Evolutionary conservation across 2,888 invertebrate genomes (phyloP).

Genomic region (Epinotia demarniana): DNA sequence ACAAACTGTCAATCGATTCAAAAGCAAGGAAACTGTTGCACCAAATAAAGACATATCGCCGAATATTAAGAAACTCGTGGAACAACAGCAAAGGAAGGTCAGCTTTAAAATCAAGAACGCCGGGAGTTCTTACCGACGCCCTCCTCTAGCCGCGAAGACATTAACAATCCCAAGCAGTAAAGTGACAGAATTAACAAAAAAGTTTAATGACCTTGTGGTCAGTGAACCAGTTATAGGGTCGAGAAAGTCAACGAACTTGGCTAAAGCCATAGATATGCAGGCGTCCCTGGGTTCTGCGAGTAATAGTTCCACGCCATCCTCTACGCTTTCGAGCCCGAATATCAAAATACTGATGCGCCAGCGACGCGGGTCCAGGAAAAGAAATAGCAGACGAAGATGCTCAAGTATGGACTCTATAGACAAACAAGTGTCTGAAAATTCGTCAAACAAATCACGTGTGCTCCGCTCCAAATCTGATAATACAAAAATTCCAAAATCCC

Average conservation of each 20-base stretch:
- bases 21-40: conserved; percentile 54
- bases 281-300: conserved; percentile 66
- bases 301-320: conserved; percentile 78
- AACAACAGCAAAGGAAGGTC: conserved; percentile 81
- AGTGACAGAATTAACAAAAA: conserved; percentile 88
- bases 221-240: conserved; percentile 71
- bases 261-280: conserved; percentile 77
- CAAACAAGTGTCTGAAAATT: conserved; percentile 66
- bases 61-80: conserved; percentile 65
- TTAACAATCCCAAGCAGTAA: conserved; percentile 82
- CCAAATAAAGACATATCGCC: conserved; percentile 58
- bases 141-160: conserved; percentile 73
- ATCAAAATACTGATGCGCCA: conserved; percentile 80
- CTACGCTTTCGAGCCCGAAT: conserved; percentile 78
- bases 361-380: conserved; percentile 76
- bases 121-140: conserved; percentile 74
- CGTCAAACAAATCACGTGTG: conserved; percentile 67
- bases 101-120: conserved; percentile 86
- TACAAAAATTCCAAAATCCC: conserved; percentile 73
- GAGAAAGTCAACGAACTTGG: conserved; percentile 83
- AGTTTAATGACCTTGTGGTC: conserved; percentile 88
- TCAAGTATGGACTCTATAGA: conserved; percentile 81
- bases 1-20: conserved; percentile 49
- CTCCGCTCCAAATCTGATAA: conserved; percentile 80
- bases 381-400: conserved; percentile 79